These are phyloP conservation scores for Ceratosolen fusciceps DNA, from an alignment of 1,140 invertebrate species.

Conservation along the genomic window DNA sequence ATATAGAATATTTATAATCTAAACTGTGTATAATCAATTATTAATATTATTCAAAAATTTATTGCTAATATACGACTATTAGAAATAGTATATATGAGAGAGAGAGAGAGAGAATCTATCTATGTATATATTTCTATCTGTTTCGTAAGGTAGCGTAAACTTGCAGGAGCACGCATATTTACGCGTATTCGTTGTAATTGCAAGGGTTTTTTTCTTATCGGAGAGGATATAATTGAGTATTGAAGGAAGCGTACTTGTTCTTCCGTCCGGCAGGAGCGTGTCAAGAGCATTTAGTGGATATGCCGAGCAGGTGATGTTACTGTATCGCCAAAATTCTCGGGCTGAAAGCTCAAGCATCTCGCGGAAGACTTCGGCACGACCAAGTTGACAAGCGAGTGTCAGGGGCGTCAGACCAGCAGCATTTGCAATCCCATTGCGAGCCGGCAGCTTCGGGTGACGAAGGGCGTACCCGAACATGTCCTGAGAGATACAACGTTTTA, in stretches of 20 bases:
- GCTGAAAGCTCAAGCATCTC: slow-evolving; percentile 98
- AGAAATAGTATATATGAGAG: no score
- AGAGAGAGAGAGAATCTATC: no score
- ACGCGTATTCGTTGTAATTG: no score
- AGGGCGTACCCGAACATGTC: slow-evolving; percentile 99
- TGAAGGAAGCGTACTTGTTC: slow-evolving; percentile 84
- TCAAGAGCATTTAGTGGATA: slow-evolving; percentile 97
- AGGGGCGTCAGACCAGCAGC: slow-evolving; percentile 93
- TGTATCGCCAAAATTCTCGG: slow-evolving; percentile 98
- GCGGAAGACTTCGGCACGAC: slow-evolving; percentile 94
- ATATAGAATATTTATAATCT: no score
- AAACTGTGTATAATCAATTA: no score
- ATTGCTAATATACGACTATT: no score
- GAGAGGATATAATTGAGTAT: slow-evolving; percentile 21
- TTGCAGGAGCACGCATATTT: no score
- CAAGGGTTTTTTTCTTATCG: no score
- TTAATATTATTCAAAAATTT: no score
- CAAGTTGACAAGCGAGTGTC: slow-evolving; percentile 95
- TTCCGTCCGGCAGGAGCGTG: slow-evolving; percentile 92
- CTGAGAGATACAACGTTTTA: slow-evolving; percentile 69
- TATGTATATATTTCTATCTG: no score
- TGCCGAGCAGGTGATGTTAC: slow-evolving; percentile 98
- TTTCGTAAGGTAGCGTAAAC: no score
- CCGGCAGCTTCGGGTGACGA: slow-evolving; percentile 92
- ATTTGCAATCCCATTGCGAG: slow-evolving; percentile 91